phyloP scores from a whole-genome alignment of 2,888 invertebrate genomes.

The Cantharis nigra region DNA sequence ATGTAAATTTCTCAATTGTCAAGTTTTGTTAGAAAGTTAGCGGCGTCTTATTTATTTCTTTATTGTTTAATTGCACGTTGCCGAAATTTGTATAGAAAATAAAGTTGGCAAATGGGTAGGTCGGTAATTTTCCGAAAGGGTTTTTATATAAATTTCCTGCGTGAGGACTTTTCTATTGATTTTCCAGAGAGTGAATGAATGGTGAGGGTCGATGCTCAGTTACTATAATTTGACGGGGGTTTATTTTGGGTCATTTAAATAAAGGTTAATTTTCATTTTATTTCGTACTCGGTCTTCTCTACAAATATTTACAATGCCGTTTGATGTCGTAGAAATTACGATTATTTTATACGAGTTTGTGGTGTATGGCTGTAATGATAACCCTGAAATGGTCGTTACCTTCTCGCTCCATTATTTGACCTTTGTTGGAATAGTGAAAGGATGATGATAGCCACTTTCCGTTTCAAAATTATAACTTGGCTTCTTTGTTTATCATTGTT shows the following conservation, averaged over 20 bases:
- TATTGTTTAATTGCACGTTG: not conserved
- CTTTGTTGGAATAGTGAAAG: conserved; percentile 41
- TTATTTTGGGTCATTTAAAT: not conserved
- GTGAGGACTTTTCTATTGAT: conserved; percentile 18
- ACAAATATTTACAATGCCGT: not conserved
- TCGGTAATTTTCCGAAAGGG: not conserved
- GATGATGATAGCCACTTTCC: conserved; percentile 36
- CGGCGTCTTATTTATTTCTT: not conserved
- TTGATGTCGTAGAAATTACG: not conserved
- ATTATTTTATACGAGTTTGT: conserved; percentile 21
- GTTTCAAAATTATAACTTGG: conserved; percentile 22
- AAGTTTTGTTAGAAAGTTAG: not conserved
- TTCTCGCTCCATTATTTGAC: conserved; percentile 50
- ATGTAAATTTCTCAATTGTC: not conserved
- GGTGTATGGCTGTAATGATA: conserved; percentile 32
- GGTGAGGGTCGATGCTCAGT: conserved; percentile 9
- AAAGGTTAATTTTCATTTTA: not conserved
- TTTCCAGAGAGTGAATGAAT: conserved; percentile 23
- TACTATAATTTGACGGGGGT: not conserved
- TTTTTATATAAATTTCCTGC: not conserved
- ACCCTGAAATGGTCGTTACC: conserved; percentile 53
- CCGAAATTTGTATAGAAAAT: not conserved
- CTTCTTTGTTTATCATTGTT: conserved; percentile 2
- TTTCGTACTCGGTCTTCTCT: not conserved
- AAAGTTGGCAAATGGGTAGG: not conserved